phyloP scores from a whole-genome alignment of 2,797 vertebrate genomes.

The Geotrypetes seraphini region DNA sequence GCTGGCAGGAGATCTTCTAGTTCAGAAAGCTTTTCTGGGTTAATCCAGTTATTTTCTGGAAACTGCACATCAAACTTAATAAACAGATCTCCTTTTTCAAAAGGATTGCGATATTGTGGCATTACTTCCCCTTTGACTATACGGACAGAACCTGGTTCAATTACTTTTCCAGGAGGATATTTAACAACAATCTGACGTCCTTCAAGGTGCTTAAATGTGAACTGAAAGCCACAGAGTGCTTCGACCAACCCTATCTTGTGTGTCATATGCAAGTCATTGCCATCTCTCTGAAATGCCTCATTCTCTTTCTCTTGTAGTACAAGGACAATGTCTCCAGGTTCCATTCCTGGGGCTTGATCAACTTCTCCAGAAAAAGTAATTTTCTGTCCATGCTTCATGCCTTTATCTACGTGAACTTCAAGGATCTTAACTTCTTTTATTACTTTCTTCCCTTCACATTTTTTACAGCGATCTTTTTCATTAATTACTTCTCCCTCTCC shows the following conservation, averaged over 20 bases:
- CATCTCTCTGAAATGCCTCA: conserved; percentile 88
- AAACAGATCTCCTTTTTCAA: conserved; percentile 92
- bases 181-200: conserved; percentile 90
- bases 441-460: conserved; percentile 97
- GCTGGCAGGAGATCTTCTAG: conserved; percentile 92
- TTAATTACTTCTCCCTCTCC: conserved; percentile 98
- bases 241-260: conserved; percentile 94
- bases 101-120: conserved; percentile 96
- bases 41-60: conserved; percentile 96
- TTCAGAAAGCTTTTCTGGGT: conserved; percentile 86
- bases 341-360: conserved; percentile 87
- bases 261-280: conserved; percentile 86
- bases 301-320: conserved; percentile 92
- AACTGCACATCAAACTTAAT: conserved; percentile 96
- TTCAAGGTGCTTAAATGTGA: conserved; percentile 92
- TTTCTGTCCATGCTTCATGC: conserved; percentile 95
- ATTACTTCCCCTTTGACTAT: conserved; percentile 92
- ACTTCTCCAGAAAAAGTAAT: conserved; percentile 96
- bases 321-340: conserved; percentile 93
- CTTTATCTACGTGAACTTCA: conserved; percentile 97
- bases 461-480: conserved; percentile 98
- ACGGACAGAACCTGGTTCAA: conserved; percentile 86
- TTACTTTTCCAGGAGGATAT: conserved; percentile 93
- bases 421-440: conserved; percentile 97
- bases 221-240: conserved; percentile 95